These are phyloP conservation scores for Phlogophora meticulosa DNA, from an alignment of 2,888 invertebrate species.

Conservation along the genomic window DNA sequence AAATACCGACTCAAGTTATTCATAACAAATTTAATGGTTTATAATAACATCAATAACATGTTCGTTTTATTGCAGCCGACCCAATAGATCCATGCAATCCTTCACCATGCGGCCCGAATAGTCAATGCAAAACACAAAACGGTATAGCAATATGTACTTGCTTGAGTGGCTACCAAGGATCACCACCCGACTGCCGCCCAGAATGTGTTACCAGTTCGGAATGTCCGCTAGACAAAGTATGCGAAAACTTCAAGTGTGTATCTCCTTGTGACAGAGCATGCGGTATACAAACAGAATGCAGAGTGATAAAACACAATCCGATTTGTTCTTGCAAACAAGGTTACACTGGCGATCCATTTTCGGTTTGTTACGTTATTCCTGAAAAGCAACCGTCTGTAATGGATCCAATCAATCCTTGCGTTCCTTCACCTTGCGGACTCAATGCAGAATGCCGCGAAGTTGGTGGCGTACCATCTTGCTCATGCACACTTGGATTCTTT, in stretches of 20 bases:
- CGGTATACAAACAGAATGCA: constrained; percentile 93
- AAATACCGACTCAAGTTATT: background rate
- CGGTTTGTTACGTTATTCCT: constrained; percentile 83
- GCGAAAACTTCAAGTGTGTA: constrained; percentile 93
- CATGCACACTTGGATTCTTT: constrained; percentile 92
- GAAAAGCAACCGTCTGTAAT: constrained; percentile 74
- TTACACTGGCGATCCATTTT: constrained; percentile 92
- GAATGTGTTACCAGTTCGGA: constrained; percentile 93
- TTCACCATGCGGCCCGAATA: constrained; percentile 95
- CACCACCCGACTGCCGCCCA: constrained; percentile 93
- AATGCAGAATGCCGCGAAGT: constrained; percentile 92
- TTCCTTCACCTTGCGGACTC: constrained; percentile 95
- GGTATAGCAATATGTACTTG: constrained; percentile 94
- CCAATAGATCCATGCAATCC: constrained; percentile 91
- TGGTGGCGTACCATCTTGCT: constrained; percentile 92
- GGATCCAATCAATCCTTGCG: constrained; percentile 91
- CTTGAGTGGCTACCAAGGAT: constrained; percentile 92
- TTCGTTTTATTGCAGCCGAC: constrained; percentile 77
- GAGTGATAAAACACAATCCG: constrained; percentile 93
- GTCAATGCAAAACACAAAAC: constrained; percentile 91
- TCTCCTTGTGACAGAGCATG: constrained; percentile 94
- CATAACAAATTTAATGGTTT: background rate
- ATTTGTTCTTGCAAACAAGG: constrained; percentile 93
- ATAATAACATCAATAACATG: constrained; percentile 9
- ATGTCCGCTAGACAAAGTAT: constrained; percentile 92